Base-by-base conservation (phyloP, 2,888 invertebrate genomes). In the Anticlea derivata region DNA sequence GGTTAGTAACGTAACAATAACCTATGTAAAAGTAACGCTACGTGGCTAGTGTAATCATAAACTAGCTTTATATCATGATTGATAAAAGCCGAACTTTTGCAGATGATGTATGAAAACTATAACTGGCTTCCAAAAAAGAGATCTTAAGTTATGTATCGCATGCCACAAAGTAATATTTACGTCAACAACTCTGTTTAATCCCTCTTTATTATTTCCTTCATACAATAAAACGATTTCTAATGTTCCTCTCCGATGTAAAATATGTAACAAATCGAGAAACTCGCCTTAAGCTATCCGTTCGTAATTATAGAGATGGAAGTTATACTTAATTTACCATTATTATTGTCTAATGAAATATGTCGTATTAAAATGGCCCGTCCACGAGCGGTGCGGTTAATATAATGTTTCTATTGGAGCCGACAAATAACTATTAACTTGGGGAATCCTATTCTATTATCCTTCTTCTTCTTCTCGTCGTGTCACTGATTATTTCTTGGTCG, bases 141-240 rank as follows among this genome's bases (percentile, higher is more conserved):
- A 12, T 3, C 11, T 29, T 33, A 41, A 24, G 5, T 29, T 49
- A 43, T 46, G 38, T 52, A 50, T 57, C 47, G 45, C 54, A 50
- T 50, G 54, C 44, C 44, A 50, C 40, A 35, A 40, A 35, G 12
- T 46, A 44, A 55, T 56, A 59, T 50, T 50, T 53, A 53, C 31
- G 43, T 46, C 53, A 37, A 50, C 54, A 50, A 48, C 48, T 56
- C 24, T 47, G 35, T 57, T 51, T 49, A 31, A 54, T 56, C 45
- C 49, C 46, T 50, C 50, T 59, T 55, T 50, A 54, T 51, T 50
- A 56, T 52, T 51, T 55, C 30, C 41, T 56, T 54, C 43, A 47
- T 44, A 56, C 50, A 55, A 55, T 53, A 55, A 59, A 61, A 59
- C 45, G 53, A 52, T 52, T 52, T 50, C 50, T 58, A 58, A 61